A percentile compares a stretch with the other conserved stretches of the same genome.
These are phyloP conservation scores for Zaprionus kolodkinae DNA, from an alignment of 1,140 invertebrate species.

Conservation along the genomic window DNA sequence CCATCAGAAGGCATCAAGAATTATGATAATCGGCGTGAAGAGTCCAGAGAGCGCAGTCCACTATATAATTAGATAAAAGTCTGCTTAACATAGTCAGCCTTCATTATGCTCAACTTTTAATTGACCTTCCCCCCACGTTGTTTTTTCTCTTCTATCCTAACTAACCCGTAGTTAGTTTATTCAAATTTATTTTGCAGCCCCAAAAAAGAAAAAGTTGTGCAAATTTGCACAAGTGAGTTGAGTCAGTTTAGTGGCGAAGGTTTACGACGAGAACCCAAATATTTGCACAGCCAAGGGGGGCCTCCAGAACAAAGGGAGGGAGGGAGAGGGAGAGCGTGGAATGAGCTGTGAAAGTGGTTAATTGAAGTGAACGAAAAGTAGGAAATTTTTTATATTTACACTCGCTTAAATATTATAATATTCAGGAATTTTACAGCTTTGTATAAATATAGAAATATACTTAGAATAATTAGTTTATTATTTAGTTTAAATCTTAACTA, in stretches of 20 bases:
- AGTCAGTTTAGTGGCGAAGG: not conserved
- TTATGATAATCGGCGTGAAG: slow-evolving; percentile 50
- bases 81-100: not conserved
- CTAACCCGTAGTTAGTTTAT: slow-evolving; percentile 21
- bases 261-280: slow-evolving; percentile 5
- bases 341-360: not conserved
- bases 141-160: not conserved
- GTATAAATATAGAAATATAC: too few relatives aligned
- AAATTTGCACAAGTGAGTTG: slow-evolving; percentile 32
- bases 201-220: slow-evolving; percentile 1
- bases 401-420: too few relatives aligned
- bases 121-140: slow-evolving; percentile 26
- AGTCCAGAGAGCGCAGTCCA: not conserved
- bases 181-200: slow-evolving; percentile 36
- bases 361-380: not conserved
- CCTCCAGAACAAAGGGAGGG: too few relatives aligned
- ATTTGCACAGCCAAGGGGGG: not conserved
- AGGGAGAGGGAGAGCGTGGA: too few relatives aligned
- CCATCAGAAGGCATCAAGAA: slow-evolving; percentile 41
- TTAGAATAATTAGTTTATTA: too few relatives aligned
- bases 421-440: too few relatives aligned
- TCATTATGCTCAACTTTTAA: slow-evolving; percentile 16
- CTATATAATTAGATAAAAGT: slow-evolving; percentile 49
- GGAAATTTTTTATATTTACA: too few relatives aligned
- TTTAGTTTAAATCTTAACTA: too few relatives aligned